Percentiles rank a stretch among this genome's conserved stretches.
phyloP scores from a whole-genome alignment of 2,888 invertebrate species.

The Nephrotoma guestfalica region DNA sequence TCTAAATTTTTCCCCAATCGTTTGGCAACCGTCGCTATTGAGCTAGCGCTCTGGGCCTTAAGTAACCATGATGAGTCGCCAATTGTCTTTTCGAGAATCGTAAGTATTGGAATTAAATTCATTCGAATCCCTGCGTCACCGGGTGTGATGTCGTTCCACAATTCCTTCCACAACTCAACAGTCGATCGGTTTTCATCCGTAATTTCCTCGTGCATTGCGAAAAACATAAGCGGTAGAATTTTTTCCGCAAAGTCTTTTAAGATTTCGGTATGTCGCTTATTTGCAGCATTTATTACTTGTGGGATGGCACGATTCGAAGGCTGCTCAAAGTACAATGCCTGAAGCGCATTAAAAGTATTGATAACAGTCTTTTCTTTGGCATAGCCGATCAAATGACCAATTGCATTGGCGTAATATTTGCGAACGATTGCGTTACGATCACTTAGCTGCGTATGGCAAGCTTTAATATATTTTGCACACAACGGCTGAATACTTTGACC shows the following conservation, averaged over 20 bases:
- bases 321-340: slow-evolving; percentile 51
- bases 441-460: slow-evolving; percentile 53
- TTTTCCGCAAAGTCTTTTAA: slow-evolving; percentile 60
- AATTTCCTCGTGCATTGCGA: slow-evolving; percentile 78
- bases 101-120: slow-evolving; percentile 57
- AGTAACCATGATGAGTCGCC: slow-evolving; percentile 77
- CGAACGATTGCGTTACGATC: slow-evolving; percentile 74
- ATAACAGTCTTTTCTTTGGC: slow-evolving; percentile 54
- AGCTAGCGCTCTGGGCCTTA: slow-evolving; percentile 75
- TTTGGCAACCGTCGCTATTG: slow-evolving; percentile 63
- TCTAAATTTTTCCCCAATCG: slow-evolving; percentile 50
- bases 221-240: slow-evolving; percentile 69
- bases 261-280: slow-evolving; percentile 68
- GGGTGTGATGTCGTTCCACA: slow-evolving; percentile 82
- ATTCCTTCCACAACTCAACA: slow-evolving; percentile 67
- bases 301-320: slow-evolving; percentile 52
- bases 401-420: slow-evolving; percentile 68
- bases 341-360: slow-evolving; percentile 41
- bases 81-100: slow-evolving; percentile 52
- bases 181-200: slow-evolving; percentile 43
- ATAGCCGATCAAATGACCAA: slow-evolving; percentile 68
- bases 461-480: slow-evolving; percentile 41
- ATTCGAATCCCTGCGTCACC: slow-evolving; percentile 72
- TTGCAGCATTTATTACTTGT: slow-evolving; percentile 62
- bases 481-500: slow-evolving; percentile 40